A percentile compares a stretch with the other conserved stretches of the same genome.
phyloP scores from a whole-genome alignment of 2,113 vertebrate species.

The Corynorhinus townsendii region DNA sequence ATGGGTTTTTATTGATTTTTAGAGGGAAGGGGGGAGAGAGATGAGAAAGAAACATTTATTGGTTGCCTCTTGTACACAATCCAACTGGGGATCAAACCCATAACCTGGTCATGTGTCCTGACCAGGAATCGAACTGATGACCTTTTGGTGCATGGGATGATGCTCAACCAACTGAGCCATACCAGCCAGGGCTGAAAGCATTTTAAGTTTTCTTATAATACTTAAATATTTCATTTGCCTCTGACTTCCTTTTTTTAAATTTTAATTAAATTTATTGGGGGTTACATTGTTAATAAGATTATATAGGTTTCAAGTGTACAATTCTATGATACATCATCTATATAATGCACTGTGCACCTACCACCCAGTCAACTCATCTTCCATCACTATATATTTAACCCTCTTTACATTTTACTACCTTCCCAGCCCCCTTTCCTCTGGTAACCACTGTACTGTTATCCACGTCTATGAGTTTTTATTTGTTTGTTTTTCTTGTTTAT shows the following conservation, averaged over 20 bases:
- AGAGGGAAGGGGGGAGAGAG: background rate
- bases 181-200: background rate
- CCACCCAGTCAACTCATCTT: background rate
- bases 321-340: background rate
- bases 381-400: background rate
- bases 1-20: background rate
- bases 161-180: background rate
- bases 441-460: background rate
- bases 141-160: background rate
- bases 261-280: background rate
- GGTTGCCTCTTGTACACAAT: background rate
- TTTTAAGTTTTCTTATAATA: background rate
- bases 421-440: background rate
- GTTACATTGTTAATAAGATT: background rate
- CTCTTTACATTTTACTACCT: background rate
- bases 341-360: background rate
- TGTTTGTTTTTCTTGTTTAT: background rate
- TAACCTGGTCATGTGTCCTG: background rate
- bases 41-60: background rate
- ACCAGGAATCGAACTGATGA: background rate
- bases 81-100: background rate
- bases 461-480: background rate
- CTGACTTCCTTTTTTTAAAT: background rate
- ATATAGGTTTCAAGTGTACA: background rate
- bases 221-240: background rate